phyloP scores from a whole-genome alignment of 23 tunicate genomes.

The Halocynthia aurantium region DNA sequence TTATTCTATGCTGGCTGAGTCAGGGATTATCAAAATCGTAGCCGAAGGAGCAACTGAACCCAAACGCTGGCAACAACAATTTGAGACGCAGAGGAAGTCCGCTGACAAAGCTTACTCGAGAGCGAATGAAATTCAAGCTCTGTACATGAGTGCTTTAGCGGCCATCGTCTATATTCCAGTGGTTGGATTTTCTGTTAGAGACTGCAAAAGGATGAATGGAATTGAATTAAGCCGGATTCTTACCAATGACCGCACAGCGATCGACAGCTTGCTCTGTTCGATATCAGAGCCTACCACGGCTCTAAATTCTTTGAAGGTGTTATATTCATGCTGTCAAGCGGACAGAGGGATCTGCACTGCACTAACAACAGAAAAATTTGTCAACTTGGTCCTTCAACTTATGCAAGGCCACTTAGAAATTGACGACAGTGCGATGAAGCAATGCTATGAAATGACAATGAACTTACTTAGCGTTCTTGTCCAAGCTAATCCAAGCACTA shows the following conservation, averaged over 20 bases:
- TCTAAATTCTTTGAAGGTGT: slow-evolving; percentile 37
- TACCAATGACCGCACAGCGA: slow-evolving; percentile 2
- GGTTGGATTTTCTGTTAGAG: slow-evolving; percentile 42
- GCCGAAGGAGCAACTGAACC: slow-evolving; percentile 24
- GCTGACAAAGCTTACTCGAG: background rate
- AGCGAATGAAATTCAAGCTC: slow-evolving; percentile 23
- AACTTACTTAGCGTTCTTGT: slow-evolving; percentile 41
- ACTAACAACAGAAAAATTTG: background rate
- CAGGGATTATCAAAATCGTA: slow-evolving; percentile 32
- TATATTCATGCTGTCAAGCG: slow-evolving; percentile 46
- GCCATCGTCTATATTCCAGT: slow-evolving; percentile 59
- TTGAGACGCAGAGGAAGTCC: slow-evolving; percentile 1
- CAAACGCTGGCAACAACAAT: slow-evolving; percentile 10
- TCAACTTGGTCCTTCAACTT: slow-evolving; percentile 8
- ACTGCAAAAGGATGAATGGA: slow-evolving; percentile 25
- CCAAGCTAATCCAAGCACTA: slow-evolving; percentile 6
- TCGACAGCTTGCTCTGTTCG: background rate
- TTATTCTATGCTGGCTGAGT: slow-evolving; percentile 18
- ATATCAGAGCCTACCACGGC: slow-evolving; percentile 9
- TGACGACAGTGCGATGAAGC: slow-evolving; percentile 26
- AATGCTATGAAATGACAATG: slow-evolving; percentile 43
- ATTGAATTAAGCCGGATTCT: slow-evolving; percentile 12
- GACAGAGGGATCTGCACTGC: slow-evolving; percentile 13
- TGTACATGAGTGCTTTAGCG: slow-evolving; percentile 51
- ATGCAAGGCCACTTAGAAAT: slow-evolving; percentile 5